Conservation (phyloP, 2,113 vertebrate genomes). For the Malurus melanocephalus region DNA sequence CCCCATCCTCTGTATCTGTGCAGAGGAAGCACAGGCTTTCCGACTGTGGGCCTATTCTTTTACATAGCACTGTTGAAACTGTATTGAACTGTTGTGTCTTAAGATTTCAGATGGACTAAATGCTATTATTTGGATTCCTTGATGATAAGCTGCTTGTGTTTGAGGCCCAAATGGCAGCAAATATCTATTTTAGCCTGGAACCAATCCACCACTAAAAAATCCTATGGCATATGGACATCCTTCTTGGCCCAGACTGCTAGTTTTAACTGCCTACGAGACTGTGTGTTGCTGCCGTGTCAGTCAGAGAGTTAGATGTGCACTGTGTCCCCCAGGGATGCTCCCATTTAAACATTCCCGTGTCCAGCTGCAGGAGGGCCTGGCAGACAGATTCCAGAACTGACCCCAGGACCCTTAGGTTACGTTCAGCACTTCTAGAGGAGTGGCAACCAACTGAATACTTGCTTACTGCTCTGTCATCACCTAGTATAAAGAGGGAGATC, state of each 20-base stretch:
- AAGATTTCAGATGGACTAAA: slow-evolving; percentile 30
- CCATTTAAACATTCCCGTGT: background rate
- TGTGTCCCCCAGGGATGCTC: background rate
- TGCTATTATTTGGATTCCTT: slow-evolving; percentile 22
- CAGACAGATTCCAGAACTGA: slow-evolving; percentile 6
- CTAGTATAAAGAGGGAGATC: background rate
- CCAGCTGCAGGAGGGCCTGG: background rate
- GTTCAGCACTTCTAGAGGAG: background rate
- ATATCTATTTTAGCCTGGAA: slow-evolving; percentile 3
- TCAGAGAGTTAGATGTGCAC: background rate
- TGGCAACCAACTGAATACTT: background rate
- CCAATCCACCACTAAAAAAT: background rate
- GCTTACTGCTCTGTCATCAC: background rate
- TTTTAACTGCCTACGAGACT: slow-evolving; percentile 2
- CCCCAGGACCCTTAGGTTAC: background rate
- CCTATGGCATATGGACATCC: background rate
- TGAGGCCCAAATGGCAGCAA: background rate
- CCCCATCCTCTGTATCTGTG: background rate
- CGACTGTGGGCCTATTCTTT: background rate
- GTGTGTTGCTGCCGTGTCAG: background rate
- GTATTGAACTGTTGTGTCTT: background rate
- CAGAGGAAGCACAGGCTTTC: background rate
- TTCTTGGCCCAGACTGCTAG: background rate
- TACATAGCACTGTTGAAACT: background rate
- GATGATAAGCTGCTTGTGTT: slow-evolving; percentile 8